Base-by-base conservation (phyloP, 1,140 invertebrate genomes). In the Bacillus rossius region DNA sequence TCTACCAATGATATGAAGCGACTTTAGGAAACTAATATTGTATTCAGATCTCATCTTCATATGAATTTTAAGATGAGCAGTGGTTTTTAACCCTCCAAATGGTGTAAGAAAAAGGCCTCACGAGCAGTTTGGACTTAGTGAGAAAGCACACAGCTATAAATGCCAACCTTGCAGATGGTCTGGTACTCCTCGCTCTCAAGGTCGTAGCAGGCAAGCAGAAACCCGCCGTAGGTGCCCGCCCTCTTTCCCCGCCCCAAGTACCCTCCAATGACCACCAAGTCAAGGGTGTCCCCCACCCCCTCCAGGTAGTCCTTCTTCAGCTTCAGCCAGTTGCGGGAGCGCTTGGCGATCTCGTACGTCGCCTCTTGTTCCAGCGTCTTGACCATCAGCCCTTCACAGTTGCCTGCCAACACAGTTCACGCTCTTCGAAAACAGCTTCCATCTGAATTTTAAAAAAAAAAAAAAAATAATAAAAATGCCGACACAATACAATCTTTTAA, bases 341-440 rank as follows among this genome's bases (percentile, higher is more conserved):
- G 77, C 71, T 97, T 96, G 0, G 96, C 96, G 66, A 99, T 98
- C 80, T 99, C 96, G 76, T 99, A 99, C 0, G 91, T 92, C 1
- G 97, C 92, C 68, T 97, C 88, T 57, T 87, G 83, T 66, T 93
- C 86, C 34, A 99, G 75, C 0, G 95, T 95, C 78, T 99, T 99
- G 1, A 99, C 92, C 97, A 99, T 99, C 8, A 99, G 77, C 10
- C 98, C 97, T 79, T 99, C 98, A 75, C 97, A 99, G 70, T 96
- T 96, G 29, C 91, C 88, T 88, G 14, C 37, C 14, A 55, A 14
- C 19, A 10, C 2, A 20, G 25, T 25, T 19, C n/a, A 3, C 14
- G 26, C 26, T 22, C 19, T 45, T 8, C 10, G 23, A 45, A n/a
- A 41, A 41, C 14, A 2, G 16, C 14, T n/a, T 41, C 38, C 2